Percentiles rank a stretch among this genome's conserved stretches.
Conservation (phyloP, 2,888 invertebrate genomes). For the Luperina nickerlii region DNA sequence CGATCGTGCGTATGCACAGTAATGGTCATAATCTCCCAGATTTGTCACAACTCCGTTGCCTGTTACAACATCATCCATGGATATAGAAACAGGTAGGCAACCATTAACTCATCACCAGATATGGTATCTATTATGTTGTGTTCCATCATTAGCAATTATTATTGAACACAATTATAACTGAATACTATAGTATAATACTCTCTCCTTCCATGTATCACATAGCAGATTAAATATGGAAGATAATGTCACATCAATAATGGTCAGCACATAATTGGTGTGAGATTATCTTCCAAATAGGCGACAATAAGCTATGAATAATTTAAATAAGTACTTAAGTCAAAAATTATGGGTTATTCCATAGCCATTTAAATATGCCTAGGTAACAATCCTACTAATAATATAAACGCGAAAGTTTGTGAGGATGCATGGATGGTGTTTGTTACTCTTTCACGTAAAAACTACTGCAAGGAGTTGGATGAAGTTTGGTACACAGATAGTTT, state of each 20-base stretch:
- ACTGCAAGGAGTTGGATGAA: too few species aligned
- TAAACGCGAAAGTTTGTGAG: too few species aligned
- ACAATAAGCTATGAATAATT: conserved; percentile 22
- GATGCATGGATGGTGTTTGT: too few species aligned
- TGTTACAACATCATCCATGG: not conserved
- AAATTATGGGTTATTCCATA: not conserved
- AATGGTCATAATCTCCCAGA: not conserved
- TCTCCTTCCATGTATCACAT: not conserved
- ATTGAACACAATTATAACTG: not conserved
- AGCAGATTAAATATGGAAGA: conserved; percentile 18
- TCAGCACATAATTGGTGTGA: not conserved
- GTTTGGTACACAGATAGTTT: too few species aligned
- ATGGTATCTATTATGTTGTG: too few species aligned
- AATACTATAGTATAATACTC: not conserved
- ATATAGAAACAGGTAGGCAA: not conserved
- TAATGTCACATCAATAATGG: not conserved
- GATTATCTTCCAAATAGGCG: conserved; percentile 5
- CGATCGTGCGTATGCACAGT: too few species aligned
- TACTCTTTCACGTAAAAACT: too few species aligned
- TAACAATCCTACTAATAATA: not conserved
- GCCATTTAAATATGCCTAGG: not conserved
- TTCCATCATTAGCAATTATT: not conserved
- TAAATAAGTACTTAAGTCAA: not conserved
- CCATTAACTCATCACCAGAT: not conserved
- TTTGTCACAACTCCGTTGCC: not conserved